Conservation (phyloP, 2,888 invertebrate species). For the Incurvaria masculella region DNA sequence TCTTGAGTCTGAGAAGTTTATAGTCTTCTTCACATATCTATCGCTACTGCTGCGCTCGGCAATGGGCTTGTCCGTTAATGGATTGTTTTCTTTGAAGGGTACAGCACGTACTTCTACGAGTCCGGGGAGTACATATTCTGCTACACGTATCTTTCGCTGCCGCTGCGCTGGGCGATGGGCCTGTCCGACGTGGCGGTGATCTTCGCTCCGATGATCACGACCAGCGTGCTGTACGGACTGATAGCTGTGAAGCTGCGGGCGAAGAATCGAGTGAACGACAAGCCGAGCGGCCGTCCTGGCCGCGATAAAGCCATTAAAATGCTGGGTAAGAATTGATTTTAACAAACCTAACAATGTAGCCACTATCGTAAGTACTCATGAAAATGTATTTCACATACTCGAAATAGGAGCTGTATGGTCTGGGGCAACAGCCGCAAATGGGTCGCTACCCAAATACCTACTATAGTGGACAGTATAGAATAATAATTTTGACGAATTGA, state of each 20-base stretch:
- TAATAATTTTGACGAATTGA: no score
- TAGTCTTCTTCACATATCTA: slow-evolving; percentile 34
- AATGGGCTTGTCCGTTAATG: slow-evolving; percentile 42
- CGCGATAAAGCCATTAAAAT: slow-evolving; percentile 68
- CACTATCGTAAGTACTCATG: no score
- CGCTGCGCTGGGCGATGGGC: slow-evolving; percentile 32
- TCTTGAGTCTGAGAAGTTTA: slow-evolving; percentile 33
- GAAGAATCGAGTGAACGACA: slow-evolving; percentile 41
- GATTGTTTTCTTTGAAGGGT: no score
- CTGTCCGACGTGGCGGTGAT: slow-evolving; percentile 71
- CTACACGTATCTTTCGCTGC: slow-evolving; percentile 29
- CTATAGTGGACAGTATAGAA: no score
- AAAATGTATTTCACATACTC: no score
- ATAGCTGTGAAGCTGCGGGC: slow-evolving; percentile 68
- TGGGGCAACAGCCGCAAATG: no score
- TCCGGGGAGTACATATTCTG: slow-evolving; percentile 36
- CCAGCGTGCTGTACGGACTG: slow-evolving; percentile 74
- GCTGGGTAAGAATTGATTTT: slow-evolving; percentile 63
- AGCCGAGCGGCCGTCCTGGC: slow-evolving; percentile 23
- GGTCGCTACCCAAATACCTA: no score
- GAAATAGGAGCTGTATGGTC: no score
- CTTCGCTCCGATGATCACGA: slow-evolving; percentile 81
- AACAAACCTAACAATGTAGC: no score
- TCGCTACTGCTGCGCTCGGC: slow-evolving; percentile 29
- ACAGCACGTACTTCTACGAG: slow-evolving; percentile 34